phyloP scores from a whole-genome alignment of 92 coral and sea anemone species.

The Ricordea florida region DNA sequence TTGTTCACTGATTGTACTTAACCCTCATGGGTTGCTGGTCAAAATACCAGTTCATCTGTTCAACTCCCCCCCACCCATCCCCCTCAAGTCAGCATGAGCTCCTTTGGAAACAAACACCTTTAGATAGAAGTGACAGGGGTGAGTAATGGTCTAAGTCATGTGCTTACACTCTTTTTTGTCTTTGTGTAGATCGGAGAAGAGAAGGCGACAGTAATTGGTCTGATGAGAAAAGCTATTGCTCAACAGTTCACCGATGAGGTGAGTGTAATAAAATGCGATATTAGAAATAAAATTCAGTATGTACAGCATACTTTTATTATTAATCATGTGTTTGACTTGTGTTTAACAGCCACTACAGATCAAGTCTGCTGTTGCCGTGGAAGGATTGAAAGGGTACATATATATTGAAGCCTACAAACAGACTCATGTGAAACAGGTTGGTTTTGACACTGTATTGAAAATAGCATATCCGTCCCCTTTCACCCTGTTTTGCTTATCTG shows the following conservation, averaged over 20 bases:
- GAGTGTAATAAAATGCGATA: background rate
- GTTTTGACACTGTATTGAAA: background rate
- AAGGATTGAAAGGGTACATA: constrained; percentile 94
- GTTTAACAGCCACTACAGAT: constrained; percentile 90
- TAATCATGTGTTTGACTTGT: background rate
- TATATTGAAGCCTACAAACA: constrained; percentile 97
- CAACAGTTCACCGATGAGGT: constrained; percentile 97
- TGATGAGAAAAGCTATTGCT: constrained; percentile 96
- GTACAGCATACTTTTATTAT: background rate
- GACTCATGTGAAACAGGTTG: constrained; percentile 95
- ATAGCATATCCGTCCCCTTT: no score
- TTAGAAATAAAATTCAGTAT: background rate
- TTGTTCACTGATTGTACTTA: no score
- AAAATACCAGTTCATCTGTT: no score
- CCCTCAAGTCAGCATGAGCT: no score
- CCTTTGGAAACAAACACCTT: no score
- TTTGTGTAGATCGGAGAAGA: constrained; percentile 89
- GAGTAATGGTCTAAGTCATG: no score
- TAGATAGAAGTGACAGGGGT: no score
- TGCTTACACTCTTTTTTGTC: no score
- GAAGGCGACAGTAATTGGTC: constrained; percentile 94
- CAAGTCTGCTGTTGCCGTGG: constrained; percentile 96
- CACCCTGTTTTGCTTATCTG: no score
- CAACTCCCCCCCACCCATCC: no score
- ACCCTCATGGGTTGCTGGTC: no score